Percentiles rank a stretch among this genome's conserved stretches.
Conservation (phyloP, 64 coral and sea anemone species). For the Acropora tenuis region DNA sequence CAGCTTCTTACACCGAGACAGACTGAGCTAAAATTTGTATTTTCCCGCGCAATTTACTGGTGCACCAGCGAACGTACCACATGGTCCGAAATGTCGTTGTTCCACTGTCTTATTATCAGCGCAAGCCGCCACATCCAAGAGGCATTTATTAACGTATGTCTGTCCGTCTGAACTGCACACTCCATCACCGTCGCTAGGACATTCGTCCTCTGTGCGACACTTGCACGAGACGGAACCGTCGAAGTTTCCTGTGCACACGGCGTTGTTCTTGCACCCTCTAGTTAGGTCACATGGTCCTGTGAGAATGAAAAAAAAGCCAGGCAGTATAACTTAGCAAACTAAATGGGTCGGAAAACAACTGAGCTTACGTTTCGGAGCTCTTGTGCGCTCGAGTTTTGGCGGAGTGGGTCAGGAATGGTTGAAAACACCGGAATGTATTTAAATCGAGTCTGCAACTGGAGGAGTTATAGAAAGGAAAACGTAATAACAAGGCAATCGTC, state of each 20-base stretch:
- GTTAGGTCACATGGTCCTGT: constrained; percentile 74
- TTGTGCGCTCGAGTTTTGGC: too few relatives aligned
- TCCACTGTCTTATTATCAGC: constrained; percentile 16
- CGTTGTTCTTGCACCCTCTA: constrained; percentile 65
- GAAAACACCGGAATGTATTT: too few relatives aligned
- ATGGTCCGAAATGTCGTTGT: constrained; percentile 66
- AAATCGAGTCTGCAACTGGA: too few relatives aligned
- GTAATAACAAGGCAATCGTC: too few relatives aligned
- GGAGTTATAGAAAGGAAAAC: too few relatives aligned
- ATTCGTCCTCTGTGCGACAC: constrained; percentile 63
- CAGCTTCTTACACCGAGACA: too few relatives aligned
- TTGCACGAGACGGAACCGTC: constrained; percentile 77
- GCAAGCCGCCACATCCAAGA: constrained; percentile 67
- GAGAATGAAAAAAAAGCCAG: background rate
- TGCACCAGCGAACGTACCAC: constrained; percentile 52
- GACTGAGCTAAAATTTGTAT: too few relatives aligned
- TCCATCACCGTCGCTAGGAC: constrained; percentile 50
- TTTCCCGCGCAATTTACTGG: too few relatives aligned
- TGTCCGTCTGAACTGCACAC: constrained; percentile 85
- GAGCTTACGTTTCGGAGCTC: too few relatives aligned
- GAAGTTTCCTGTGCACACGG: constrained; percentile 63
- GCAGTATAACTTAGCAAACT: background rate
- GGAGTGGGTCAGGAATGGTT: too few relatives aligned
- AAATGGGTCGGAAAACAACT: too few relatives aligned
- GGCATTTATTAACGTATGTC: constrained; percentile 74